phyloP scores from a whole-genome alignment of 2,797 vertebrate genomes.

The Pseudomugil gertrudae region DNA sequence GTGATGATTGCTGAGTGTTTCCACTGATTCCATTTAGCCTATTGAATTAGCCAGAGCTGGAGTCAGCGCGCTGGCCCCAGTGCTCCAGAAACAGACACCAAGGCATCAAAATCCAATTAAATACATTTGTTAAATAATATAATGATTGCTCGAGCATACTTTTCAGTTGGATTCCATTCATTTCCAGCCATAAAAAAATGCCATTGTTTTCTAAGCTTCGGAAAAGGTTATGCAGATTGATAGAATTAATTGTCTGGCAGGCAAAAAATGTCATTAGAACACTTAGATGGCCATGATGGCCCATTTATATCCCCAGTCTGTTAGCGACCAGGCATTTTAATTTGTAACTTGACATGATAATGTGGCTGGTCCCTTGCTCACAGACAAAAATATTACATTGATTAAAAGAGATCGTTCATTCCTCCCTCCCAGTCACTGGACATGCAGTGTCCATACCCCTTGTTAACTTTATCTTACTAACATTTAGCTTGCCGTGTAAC shows the following conservation, averaged over 20 bases:
- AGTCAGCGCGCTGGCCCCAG: slow-evolving; percentile 71
- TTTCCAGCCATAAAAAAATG: slow-evolving; percentile 82
- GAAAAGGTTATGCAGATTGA: slow-evolving; percentile 86
- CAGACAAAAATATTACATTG: slow-evolving; percentile 80
- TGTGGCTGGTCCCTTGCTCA: slow-evolving; percentile 73
- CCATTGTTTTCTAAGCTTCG: slow-evolving; percentile 79
- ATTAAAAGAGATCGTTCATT: slow-evolving; percentile 79
- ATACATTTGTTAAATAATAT: slow-evolving; percentile 84
- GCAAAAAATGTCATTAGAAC: slow-evolving; percentile 85
- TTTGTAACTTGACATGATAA: slow-evolving; percentile 87
- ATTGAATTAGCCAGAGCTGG: slow-evolving; percentile 83
- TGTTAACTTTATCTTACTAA: slow-evolving; percentile 70
- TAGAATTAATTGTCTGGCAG: slow-evolving; percentile 85
- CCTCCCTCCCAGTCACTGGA: slow-evolving; percentile 54
- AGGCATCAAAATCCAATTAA: slow-evolving; percentile 84
- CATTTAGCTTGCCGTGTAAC: slow-evolving; percentile 59
- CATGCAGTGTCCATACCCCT: slow-evolving; percentile 63
- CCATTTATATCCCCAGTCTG: slow-evolving; percentile 79
- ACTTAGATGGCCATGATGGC: slow-evolving; percentile 83
- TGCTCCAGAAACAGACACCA: slow-evolving; percentile 73
- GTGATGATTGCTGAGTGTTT: slow-evolving; percentile 83
- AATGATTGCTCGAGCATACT: slow-evolving; percentile 83
- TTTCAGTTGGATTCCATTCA: slow-evolving; percentile 80
- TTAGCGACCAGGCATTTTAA: slow-evolving; percentile 82
- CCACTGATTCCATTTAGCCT: slow-evolving; percentile 84